Percentiles rank a stretch among this genome's conserved stretches.
phyloP scores from a whole-genome alignment of 2,888 invertebrate species.

The Agapostemon virescens region DNA sequence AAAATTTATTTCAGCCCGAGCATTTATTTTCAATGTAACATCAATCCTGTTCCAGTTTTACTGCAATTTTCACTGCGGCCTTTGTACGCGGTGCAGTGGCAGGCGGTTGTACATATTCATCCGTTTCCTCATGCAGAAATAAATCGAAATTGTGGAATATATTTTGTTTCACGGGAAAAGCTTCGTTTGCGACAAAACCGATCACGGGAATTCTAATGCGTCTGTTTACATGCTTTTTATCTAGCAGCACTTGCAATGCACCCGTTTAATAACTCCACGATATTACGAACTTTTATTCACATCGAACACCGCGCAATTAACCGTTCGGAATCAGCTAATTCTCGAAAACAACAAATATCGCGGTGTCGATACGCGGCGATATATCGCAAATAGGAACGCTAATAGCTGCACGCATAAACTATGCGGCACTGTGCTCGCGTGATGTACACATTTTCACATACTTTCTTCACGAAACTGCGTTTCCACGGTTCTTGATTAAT shows the following conservation, averaged over 20 bases:
- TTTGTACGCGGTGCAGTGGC: background rate
- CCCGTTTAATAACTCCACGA: background rate
- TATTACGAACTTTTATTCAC: background rate
- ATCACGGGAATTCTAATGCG: background rate
- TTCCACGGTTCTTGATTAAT: no score
- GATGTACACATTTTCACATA: no score
- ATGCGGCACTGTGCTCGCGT: no score
- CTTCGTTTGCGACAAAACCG: background rate
- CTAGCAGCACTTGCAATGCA: no score
- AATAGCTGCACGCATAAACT: no score
- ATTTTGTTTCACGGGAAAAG: background rate
- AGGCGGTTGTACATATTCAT: background rate
- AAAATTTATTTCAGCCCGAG: background rate
- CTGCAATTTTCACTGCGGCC: conserved; percentile 10
- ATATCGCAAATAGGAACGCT: background rate
- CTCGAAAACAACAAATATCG: background rate
- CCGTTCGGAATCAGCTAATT: no score
- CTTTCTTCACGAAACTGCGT: no score
- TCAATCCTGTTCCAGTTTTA: conserved; percentile 5
- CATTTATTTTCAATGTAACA: conserved; percentile 1
- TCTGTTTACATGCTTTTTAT: background rate
- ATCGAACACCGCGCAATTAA: no score
- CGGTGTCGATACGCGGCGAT: background rate
- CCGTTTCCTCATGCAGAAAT: background rate
- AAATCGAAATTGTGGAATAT: conserved; percentile 7